These are phyloP conservation scores for Ormyrus rosae DNA, from an alignment of 2,888 invertebrate genomes.

Conservation along the genomic window DNA sequence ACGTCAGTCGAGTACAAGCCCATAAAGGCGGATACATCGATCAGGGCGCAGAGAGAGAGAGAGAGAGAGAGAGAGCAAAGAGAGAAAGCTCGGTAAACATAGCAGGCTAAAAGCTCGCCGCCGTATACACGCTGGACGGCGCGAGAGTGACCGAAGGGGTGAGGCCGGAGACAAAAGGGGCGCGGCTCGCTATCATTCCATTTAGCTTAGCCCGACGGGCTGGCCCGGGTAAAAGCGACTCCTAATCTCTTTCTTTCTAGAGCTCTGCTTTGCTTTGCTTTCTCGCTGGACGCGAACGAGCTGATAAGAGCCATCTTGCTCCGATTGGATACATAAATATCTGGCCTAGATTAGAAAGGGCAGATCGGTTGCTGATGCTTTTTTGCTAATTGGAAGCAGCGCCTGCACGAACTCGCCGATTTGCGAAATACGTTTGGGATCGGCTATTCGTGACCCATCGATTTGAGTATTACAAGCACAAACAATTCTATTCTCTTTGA, in stretches of 20 bases:
- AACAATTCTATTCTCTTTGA: no score
- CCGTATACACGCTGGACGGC: not conserved
- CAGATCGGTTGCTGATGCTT: not conserved
- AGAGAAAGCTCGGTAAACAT: no score
- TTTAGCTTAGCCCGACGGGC: slow-evolving; percentile 59
- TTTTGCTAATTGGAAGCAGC: slow-evolving; percentile 35
- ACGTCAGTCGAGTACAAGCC: no score
- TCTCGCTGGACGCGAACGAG: not conserved
- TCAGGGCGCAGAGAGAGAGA: no score
- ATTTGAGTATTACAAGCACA: no score
- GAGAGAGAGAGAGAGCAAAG: no score
- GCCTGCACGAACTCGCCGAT: not conserved
- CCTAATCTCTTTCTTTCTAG: not conserved
- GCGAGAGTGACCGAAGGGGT: slow-evolving; percentile 62
- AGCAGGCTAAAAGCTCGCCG: no score
- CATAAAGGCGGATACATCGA: no score
- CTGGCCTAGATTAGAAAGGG: not conserved
- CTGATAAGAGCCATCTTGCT: slow-evolving; percentile 12
- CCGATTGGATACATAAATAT: not conserved
- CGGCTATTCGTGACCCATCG: no score
- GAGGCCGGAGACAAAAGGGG: slow-evolving; percentile 68
- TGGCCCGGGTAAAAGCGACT: not conserved
- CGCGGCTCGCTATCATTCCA: slow-evolving; percentile 66
- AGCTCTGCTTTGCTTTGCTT: not conserved
- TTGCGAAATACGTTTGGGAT: no score